These are phyloP conservation scores for Pectinophora gossypiella DNA, from an alignment of 1,140 invertebrate genomes.

Conservation along the genomic window DNA sequence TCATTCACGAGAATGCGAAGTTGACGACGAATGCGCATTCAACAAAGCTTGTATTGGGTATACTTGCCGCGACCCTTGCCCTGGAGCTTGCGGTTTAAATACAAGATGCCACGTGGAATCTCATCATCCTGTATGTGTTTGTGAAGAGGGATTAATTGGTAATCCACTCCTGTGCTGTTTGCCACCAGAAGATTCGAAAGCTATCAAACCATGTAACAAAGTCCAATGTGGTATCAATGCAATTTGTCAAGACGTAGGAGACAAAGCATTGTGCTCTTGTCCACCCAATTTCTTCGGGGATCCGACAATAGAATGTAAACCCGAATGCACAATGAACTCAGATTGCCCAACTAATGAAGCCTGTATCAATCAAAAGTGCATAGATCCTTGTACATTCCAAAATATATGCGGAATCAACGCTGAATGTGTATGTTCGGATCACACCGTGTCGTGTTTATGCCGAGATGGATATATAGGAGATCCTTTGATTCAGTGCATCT, in stretches of 20 bases:
- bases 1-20: slow-evolving; percentile 84
- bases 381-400: slow-evolving; percentile 83
- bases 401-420: slow-evolving; percentile 86
- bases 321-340: slow-evolving; percentile 86
- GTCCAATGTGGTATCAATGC: slow-evolving; percentile 88
- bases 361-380: slow-evolving; percentile 86
- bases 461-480: slow-evolving; percentile 85
- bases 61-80: slow-evolving; percentile 86
- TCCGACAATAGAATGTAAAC: slow-evolving; percentile 83
- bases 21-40: slow-evolving; percentile 84
- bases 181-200: slow-evolving; percentile 70
- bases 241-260: slow-evolving; percentile 81
- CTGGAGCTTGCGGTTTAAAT: slow-evolving; percentile 86
- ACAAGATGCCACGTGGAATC: slow-evolving; percentile 82
- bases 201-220: slow-evolving; percentile 81
- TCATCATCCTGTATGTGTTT: slow-evolving; percentile 87
- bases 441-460: slow-evolving; percentile 86
- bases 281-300: slow-evolving; percentile 83
- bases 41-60: slow-evolving; percentile 85
- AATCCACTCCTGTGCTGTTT: slow-evolving; percentile 86
- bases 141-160: slow-evolving; percentile 81
- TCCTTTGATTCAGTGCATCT: slow-evolving; percentile 85
- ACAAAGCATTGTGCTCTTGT: slow-evolving; percentile 86
- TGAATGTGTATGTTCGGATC: slow-evolving; percentile 83
- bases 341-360: slow-evolving; percentile 84